Evolutionary conservation across 2,113 vertebrate species (phyloP).

Genomic region (Donacobius atricapilla): DNA sequence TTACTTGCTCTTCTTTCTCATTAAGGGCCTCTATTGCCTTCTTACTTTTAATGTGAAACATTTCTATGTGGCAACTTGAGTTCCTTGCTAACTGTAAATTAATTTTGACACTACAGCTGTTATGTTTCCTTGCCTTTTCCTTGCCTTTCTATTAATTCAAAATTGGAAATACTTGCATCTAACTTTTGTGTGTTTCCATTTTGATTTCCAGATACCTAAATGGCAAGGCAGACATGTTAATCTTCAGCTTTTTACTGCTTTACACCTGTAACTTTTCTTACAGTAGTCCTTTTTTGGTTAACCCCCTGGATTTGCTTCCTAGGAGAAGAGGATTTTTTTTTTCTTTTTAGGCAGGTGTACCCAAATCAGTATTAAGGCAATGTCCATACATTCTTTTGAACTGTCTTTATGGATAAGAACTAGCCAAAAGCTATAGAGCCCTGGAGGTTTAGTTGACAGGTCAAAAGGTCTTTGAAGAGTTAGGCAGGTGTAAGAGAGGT

Average conservation of each 20-base stretch:
- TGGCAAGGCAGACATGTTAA: not conserved
- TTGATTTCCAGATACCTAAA: not conserved
- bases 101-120: not conserved
- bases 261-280: not conserved
- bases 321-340: not conserved
- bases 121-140: not conserved
- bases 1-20: not conserved
- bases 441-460: not conserved
- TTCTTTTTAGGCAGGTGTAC: not conserved
- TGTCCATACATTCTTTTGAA: not conserved
- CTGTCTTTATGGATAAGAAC: not conserved
- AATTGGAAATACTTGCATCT: not conserved
- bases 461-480: not conserved
- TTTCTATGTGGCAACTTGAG: not conserved
- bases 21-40: not conserved
- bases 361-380: not conserved
- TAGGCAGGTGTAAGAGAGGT: not conserved
- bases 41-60: not conserved
- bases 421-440: not conserved
- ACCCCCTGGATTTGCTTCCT: not conserved
- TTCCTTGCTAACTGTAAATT: not conserved
- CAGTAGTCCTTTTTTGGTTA: not conserved
- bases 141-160: not conserved
- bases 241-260: not conserved
- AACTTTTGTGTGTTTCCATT: not conserved